Evolutionary conservation across 2,888 invertebrate species (phyloP).

Genomic region (Panzeria rudis): DNA sequence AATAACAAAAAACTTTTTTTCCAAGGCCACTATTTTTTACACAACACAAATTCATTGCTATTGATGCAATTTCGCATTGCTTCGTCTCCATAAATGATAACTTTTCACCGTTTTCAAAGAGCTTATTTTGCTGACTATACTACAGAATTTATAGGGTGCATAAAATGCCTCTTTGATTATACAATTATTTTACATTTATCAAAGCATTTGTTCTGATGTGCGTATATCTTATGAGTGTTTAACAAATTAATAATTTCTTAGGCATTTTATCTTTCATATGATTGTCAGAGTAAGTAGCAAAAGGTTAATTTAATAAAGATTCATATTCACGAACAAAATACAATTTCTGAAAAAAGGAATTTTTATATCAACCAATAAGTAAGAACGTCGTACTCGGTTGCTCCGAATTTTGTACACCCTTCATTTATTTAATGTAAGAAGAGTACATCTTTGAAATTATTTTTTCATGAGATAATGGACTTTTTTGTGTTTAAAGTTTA

Average conservation of each 20-base stretch:
- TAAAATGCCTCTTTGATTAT: neutral
- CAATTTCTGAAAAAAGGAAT: slow-evolving; percentile 26
- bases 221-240: slow-evolving; percentile 7
- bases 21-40: no score
- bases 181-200: neutral
- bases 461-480: no score
- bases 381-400: neutral
- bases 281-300: slow-evolving; percentile 53
- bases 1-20: no score
- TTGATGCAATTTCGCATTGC: neutral
- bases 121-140: neutral
- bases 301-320: slow-evolving; percentile 72
- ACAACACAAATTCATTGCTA: no score
- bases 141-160: neutral
- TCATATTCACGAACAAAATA: slow-evolving; percentile 20
- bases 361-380: neutral
- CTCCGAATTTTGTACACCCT: neutral
- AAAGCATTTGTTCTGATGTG: neutral
- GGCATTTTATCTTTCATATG: slow-evolving; percentile 47
- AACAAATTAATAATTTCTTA: slow-evolving; percentile 65
- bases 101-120: neutral
- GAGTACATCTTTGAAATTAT: neutral
- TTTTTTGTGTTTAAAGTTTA: neutral
- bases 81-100: neutral
- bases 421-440: no score